Percentiles rank a stretch among this genome's conserved stretches.
phyloP scores from a whole-genome alignment of 2,888 invertebrate species.

The Stramonita haemastoma region DNA sequence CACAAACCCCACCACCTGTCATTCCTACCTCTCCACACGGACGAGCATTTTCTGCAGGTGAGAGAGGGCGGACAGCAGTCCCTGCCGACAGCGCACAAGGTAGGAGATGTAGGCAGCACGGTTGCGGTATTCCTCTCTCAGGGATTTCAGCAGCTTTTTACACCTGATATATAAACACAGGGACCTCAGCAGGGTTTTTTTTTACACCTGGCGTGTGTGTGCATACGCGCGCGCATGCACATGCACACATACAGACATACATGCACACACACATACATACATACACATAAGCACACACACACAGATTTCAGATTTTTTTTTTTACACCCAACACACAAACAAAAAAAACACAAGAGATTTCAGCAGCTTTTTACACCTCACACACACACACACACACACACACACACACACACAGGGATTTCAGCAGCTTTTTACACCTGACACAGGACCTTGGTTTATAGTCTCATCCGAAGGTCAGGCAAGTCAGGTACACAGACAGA shows the following conservation, averaged over 20 bases:
- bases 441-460: too few relatives aligned
- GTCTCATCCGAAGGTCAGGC: too few relatives aligned
- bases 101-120: conserved; percentile 90
- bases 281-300: background rate
- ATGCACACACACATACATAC: conserved; percentile 46
- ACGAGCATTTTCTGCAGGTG: conserved; percentile 82
- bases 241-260: background rate
- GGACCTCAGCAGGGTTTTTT: background rate
- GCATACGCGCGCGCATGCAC: too few relatives aligned
- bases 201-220: background rate
- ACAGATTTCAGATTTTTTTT: background rate
- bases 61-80: conserved; percentile 86
- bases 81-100: conserved; percentile 88
- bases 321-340: background rate
- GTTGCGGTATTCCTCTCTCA: conserved; percentile 87
- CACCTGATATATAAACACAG: conserved; percentile 79
- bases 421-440: too few relatives aligned
- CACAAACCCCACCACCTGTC: background rate
- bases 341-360: background rate
- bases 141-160: conserved; percentile 85
- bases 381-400: too few relatives aligned
- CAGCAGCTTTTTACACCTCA: background rate
- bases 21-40: conserved; percentile 75
- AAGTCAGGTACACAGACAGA: too few relatives aligned
- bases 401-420: too few relatives aligned